These are phyloP conservation scores for Gila orcuttii DNA, from an alignment of 2,113 vertebrate genomes.

Conservation along the genomic window DNA sequence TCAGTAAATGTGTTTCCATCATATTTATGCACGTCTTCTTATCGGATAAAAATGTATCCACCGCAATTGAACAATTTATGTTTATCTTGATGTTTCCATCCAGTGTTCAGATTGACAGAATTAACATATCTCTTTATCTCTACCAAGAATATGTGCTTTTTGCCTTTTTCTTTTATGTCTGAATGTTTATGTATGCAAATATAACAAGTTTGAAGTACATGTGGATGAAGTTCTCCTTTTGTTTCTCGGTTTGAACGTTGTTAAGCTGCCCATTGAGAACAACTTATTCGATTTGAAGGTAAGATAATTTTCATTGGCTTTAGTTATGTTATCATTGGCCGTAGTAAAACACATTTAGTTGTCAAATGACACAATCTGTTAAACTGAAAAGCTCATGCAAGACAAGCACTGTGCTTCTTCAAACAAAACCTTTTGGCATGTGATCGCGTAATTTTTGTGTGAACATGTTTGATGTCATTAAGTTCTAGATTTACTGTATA, in stretches of 20 bases:
- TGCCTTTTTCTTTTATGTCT: conserved; percentile 37
- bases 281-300: conserved; percentile 11
- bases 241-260: neutral
- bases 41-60: too few relatives aligned
- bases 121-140: conserved; percentile 31
- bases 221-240: conserved; percentile 36
- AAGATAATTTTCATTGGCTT: neutral
- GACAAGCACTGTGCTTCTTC: neutral
- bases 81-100: too few relatives aligned
- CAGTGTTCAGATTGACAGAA: neutral
- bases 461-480: too few relatives aligned
- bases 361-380: neutral
- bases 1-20: too few relatives aligned
- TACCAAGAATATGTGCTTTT: conserved; percentile 5
- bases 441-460: neutral
- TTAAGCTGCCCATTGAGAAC: neutral
- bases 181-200: conserved; percentile 38
- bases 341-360: neutral
- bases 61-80: too few relatives aligned
- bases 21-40: too few relatives aligned
- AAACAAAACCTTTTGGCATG: neutral
- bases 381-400: neutral
- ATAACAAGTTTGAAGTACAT: neutral
- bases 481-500: neutral
- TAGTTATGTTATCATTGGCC: too few relatives aligned